Conservation (phyloP, 2,113 vertebrate genomes). For the Vidua macroura region DNA sequence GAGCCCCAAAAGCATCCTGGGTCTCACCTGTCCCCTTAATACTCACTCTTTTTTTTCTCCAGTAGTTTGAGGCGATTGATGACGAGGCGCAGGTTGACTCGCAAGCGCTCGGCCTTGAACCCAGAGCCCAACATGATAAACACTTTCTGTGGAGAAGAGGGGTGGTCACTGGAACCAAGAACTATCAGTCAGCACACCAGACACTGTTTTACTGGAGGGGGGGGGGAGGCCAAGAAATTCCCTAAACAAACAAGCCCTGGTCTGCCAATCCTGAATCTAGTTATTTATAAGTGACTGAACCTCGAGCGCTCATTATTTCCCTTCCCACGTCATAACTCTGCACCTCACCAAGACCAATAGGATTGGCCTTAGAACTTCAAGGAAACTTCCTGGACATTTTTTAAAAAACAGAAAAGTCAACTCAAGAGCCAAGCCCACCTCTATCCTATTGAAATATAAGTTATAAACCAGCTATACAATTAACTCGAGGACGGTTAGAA, state of each 20-base stretch:
- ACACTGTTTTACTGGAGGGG: not conserved
- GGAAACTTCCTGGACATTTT: not conserved
- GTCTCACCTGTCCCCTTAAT: not conserved
- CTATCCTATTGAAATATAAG: not conserved
- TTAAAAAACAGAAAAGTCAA: not conserved
- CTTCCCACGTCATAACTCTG: not conserved
- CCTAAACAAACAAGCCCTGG: not conserved
- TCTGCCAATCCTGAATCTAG: not conserved
- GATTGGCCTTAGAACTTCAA: not conserved
- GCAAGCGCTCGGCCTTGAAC: slow-evolving; percentile 92
- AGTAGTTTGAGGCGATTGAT: slow-evolving; percentile 96
- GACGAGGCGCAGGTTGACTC: slow-evolving; percentile 93
- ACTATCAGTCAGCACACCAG: not conserved
- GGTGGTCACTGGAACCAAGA: not conserved
- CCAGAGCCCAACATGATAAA: slow-evolving; percentile 88
- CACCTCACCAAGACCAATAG: not conserved
- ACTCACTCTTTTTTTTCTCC: slow-evolving; percentile 99
- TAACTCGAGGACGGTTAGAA: not conserved
- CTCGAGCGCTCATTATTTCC: not conserved
- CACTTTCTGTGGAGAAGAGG: slow-evolving; percentile 16
- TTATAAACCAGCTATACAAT: not conserved
- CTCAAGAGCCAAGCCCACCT: not conserved
- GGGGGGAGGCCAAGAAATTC: not conserved
- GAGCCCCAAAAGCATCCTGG: not conserved
- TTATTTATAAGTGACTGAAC: not conserved